Conservation (phyloP, 1,140 invertebrate species). For the Drosophila funebris region DNA sequence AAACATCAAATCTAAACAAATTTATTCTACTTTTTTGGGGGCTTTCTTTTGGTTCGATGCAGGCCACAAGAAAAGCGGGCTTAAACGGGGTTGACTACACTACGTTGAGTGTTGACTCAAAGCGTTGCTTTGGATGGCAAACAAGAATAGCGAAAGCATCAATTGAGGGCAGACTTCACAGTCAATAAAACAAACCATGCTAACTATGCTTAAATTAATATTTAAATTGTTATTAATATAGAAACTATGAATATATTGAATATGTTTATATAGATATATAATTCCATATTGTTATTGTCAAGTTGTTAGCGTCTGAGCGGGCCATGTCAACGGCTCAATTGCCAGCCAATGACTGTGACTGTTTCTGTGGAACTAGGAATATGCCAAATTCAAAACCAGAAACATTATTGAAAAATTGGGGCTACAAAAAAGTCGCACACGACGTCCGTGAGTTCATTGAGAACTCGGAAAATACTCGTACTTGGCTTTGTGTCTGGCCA, state of each 20-base stretch:
- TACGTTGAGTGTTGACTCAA: no score
- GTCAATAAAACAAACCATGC: no score
- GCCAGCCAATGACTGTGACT: background rate
- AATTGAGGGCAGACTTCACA: no score
- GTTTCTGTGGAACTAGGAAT: constrained; percentile 40
- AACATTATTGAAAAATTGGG: constrained; percentile 18
- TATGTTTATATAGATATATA: no score
- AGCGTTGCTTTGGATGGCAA: no score
- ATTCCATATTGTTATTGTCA: background rate
- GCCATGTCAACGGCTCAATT: constrained; percentile 5
- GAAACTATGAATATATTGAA: no score
- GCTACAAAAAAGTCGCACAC: constrained; percentile 37
- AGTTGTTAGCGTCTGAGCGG: background rate
- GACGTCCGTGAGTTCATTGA: constrained; percentile 40
- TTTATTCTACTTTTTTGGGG: background rate
- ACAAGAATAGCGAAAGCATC: no score
- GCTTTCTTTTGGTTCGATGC: background rate
- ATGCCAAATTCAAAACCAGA: constrained; percentile 19
- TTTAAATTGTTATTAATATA: no score
- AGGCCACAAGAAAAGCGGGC: background rate
- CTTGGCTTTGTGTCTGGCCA: background rate
- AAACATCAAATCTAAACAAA: constrained; percentile 39
- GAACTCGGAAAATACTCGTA: constrained; percentile 41
- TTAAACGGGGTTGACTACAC: background rate
- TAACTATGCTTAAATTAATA: no score